Base-by-base conservation (phyloP, 2,797 vertebrate genomes). In the Amphiprion clarkii region DNA sequence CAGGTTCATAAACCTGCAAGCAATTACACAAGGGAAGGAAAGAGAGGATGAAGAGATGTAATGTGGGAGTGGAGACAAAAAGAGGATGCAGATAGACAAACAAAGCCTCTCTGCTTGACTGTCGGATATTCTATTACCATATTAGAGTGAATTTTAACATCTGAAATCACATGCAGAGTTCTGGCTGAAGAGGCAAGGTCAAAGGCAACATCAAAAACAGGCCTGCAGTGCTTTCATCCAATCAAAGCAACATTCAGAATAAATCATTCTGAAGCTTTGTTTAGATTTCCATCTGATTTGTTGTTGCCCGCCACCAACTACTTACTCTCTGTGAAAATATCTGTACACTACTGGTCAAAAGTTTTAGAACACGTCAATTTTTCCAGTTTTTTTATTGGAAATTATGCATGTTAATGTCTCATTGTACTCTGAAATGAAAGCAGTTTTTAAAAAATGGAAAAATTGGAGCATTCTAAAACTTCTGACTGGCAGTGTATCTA, bases 1-100 rank as follows among this genome's bases (percentile, higher is more conserved):
- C 80, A 99, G 91, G 83, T 96, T 96, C 8, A 99, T 95, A 82
- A 99, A 99, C 93, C 98, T 99, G 89, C 10, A 48, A 54, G 19
- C 16, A 19, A 51, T 21, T 4, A 69, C n/a, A 71, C 6, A 10
- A 6, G 27, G 27, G 7, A 25, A 9, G 53, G 7, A 55, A 16
- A 19, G n/a, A 60, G 44, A 11, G 5, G 16, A 46, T 2, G n/a
- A 67, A 27, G 4, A 12, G 44, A 55, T 23, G 33, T 13, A 55
- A 14, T 11, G 29, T 3, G 4, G 40, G 33, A 23, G 53, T 1
- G 10, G 4, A 13, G 19, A 19, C 16, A 7, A 19, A 8, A 33
- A 1, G 5, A n/a, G 1, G 51, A 14, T 10, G 40, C 16, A 52
- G 14, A 23, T 31, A 58, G 36, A 39, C 36, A 11, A 39, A 39